Evolutionary conservation across 2,113 vertebrate genomes (phyloP).

Genomic region (Ptilorrhoa leucosticta): DNA sequence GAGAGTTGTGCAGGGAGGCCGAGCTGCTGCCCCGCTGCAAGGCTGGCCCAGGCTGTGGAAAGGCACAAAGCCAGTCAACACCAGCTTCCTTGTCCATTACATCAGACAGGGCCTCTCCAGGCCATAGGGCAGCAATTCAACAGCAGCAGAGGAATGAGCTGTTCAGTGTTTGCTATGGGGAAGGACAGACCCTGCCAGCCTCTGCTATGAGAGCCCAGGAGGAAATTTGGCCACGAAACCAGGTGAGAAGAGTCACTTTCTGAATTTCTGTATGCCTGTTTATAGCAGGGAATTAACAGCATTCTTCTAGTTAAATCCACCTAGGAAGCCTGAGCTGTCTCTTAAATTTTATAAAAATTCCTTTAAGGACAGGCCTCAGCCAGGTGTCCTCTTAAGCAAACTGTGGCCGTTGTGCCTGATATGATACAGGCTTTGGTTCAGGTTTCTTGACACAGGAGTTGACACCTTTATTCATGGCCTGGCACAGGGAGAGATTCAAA

Average conservation of each 20-base stretch:
- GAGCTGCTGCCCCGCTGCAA: conserved; percentile 88
- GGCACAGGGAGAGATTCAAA: not conserved
- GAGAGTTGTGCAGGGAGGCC: conserved; percentile 92
- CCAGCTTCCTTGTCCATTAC: not conserved
- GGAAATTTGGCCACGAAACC: not conserved
- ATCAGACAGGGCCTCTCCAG: not conserved
- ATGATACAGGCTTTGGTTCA: not conserved
- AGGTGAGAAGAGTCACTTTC: not conserved
- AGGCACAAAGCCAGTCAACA: conserved; percentile 20
- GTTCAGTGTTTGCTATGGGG: not conserved
- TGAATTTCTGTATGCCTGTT: not conserved
- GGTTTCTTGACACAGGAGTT: not conserved
- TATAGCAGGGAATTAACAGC: not conserved
- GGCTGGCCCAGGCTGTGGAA: conserved; percentile 74
- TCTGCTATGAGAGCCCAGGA: not conserved
- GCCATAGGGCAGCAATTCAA: not conserved
- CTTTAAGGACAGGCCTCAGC: not conserved
- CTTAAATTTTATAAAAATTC: not conserved
- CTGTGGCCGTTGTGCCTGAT: not conserved
- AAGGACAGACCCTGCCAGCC: not conserved
- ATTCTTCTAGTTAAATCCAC: not conserved
- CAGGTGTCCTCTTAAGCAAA: not conserved
- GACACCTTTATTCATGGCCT: not conserved
- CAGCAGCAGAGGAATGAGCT: not conserved
- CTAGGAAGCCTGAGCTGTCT: not conserved